Percentiles rank a stretch among this genome's conserved stretches.
Conservation (phyloP, 2,888 invertebrate species). For the Agrochola circellaris region DNA sequence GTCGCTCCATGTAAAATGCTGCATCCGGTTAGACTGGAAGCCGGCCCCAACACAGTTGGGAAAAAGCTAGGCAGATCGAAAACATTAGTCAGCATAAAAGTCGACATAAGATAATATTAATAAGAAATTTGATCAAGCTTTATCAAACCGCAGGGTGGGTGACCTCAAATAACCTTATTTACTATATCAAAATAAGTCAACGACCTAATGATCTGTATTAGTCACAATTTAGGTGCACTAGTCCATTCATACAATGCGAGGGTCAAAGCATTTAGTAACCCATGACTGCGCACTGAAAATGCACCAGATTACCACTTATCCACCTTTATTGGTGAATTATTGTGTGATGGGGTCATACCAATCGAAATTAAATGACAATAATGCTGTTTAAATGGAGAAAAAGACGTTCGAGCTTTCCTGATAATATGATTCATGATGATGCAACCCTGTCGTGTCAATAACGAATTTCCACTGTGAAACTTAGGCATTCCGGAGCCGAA, state of each 20-base stretch:
- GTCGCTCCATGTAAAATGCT: background rate
- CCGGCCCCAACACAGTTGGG: background rate
- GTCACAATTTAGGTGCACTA: constrained; percentile 42
- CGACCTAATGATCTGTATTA: constrained; percentile 17
- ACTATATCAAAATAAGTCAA: constrained; percentile 22
- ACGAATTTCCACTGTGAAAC: background rate
- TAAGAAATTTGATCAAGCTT: no score
- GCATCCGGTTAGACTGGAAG: background rate
- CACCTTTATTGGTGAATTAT: constrained; percentile 20
- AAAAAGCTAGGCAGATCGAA: background rate
- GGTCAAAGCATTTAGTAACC: constrained; percentile 41
- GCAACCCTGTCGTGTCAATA: background rate
- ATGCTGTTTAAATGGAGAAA: background rate
- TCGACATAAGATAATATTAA: background rate
- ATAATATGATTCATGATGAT: background rate
- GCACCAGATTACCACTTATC: constrained; percentile 36
- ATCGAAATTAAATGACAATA: background rate
- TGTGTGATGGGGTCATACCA: constrained; percentile 22
- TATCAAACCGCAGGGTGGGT: background rate
- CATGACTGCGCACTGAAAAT: constrained; percentile 47
- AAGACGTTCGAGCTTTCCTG: background rate
- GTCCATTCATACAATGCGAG: constrained; percentile 28
- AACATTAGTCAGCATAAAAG: background rate
- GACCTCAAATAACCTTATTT: constrained; percentile 13
- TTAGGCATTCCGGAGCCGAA: background rate